These are phyloP conservation scores for Microplitis mediator DNA, from an alignment of 1,140 invertebrate species.

Conservation along the genomic window DNA sequence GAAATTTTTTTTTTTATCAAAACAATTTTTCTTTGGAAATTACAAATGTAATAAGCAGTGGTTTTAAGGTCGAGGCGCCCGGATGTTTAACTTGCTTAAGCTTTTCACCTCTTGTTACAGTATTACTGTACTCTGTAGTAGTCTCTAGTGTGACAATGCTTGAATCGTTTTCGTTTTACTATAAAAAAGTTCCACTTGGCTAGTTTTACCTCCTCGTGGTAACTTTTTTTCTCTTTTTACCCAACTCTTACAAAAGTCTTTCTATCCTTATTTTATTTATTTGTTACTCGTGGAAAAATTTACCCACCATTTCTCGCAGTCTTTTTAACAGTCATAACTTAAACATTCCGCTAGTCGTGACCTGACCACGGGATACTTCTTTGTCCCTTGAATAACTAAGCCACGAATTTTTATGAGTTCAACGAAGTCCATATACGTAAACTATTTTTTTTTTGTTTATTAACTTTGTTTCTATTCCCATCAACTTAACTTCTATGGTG, in stretches of 20 bases:
- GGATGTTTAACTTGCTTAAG: conserved; percentile 7
- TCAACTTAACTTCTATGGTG: neutral
- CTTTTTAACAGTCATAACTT: conserved; percentile 10
- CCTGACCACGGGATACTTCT: conserved; percentile 10
- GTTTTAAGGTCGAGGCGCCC: neutral
- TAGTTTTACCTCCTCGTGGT: conserved; percentile 21
- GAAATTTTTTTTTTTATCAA: neutral
- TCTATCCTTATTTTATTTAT: too few relatives aligned
- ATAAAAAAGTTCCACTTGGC: conserved; percentile 7
- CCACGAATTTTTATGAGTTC: conserved; percentile 8
- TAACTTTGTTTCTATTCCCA: too few relatives aligned
- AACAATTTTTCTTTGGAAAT: neutral
- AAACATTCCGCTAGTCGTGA: conserved; percentile 6
- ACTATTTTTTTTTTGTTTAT: neutral
- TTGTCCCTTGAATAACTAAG: conserved; percentile 3
- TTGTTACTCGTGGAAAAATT: neutral
- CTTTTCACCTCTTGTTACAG: conserved; percentile 13
- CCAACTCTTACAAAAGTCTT: neutral
- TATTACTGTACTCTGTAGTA: too few relatives aligned
- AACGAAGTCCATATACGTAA: neutral
- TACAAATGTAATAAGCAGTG: neutral
- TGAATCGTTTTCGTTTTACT: neutral
- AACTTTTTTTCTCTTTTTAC: neutral
- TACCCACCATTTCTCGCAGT: neutral
- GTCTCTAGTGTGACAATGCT: too few relatives aligned